Conservation (phyloP, 1,140 invertebrate species). For the Chlorops oryzae region DNA sequence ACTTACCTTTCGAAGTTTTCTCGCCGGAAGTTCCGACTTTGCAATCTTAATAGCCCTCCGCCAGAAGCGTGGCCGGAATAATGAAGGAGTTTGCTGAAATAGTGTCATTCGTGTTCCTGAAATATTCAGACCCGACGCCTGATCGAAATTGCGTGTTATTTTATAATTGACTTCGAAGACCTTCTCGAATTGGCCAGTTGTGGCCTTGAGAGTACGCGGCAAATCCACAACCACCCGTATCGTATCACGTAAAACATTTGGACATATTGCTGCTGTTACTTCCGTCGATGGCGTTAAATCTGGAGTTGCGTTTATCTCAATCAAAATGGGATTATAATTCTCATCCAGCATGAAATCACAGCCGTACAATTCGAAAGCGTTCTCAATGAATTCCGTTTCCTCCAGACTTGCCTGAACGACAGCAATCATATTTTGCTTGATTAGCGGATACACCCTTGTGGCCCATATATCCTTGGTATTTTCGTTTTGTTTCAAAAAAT, state of each 20-base stretch:
- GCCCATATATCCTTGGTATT: conserved; percentile 54
- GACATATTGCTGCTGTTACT: conserved; percentile 76
- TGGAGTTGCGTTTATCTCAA: conserved; percentile 89
- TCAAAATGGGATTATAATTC: conserved; percentile 80
- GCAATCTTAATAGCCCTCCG: not conserved
- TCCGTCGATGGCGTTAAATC: conserved; percentile 76
- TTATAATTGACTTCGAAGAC: conserved; percentile 39
- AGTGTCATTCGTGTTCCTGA: conserved; percentile 32
- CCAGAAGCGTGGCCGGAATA: not conserved
- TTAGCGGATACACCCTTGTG: conserved; percentile 73
- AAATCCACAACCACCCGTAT: conserved; percentile 70
- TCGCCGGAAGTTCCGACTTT: not conserved
- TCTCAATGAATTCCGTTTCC: conserved; percentile 67
- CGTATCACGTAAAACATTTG: conserved; percentile 74
- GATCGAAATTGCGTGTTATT: conserved; percentile 26
- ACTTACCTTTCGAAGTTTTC: not conserved
- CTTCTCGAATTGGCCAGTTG: conserved; percentile 55
- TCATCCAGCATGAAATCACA: conserved; percentile 87
- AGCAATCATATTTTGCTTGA: conserved; percentile 75
- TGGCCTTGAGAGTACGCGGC: conserved; percentile 47
- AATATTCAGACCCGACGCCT: conserved; percentile 21
- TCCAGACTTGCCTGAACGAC: conserved; percentile 71
- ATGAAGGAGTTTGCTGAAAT: conserved; percentile 13
- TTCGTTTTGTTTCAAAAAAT: conserved; percentile 54
- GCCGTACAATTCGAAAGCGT: conserved; percentile 85